phyloP scores from a whole-genome alignment of 2,113 vertebrate genomes.

The Neofelis nebulosa region DNA sequence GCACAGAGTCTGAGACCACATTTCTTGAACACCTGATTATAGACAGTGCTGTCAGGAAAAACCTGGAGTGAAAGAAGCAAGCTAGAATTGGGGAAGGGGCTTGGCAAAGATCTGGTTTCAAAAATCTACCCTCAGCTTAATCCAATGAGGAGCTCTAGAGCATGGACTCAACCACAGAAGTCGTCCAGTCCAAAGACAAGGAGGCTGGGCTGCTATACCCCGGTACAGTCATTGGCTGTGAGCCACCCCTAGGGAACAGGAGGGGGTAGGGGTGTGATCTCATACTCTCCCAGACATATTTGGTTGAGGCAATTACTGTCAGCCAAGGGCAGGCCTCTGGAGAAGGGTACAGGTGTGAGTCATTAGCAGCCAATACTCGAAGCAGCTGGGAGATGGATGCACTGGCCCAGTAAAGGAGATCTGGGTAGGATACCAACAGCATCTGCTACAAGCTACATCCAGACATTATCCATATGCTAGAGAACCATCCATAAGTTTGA shows the following conservation, averaged over 20 bases:
- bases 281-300: constrained; percentile 28
- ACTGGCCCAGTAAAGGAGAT: constrained; percentile 60
- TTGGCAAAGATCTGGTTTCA: background rate
- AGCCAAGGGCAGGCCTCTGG: constrained; percentile 59
- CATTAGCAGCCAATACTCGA: constrained; percentile 49
- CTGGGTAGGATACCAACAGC: constrained; percentile 57
- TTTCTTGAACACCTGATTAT: background rate
- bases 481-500: constrained; percentile 22
- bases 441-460: constrained; percentile 49
- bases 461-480: constrained; percentile 63
- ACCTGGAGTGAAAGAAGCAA: background rate
- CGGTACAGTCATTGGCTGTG: background rate
- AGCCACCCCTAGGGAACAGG: constrained; percentile 2
- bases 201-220: background rate
- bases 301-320: constrained; percentile 47
- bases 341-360: constrained; percentile 70
- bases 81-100: background rate
- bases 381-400: constrained; percentile 74
- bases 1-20: background rate
- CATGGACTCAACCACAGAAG: background rate
- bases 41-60: background rate
- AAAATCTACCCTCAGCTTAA: background rate
- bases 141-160: background rate
- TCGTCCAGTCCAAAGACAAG: background rate
- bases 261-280: background rate